Evolutionary conservation across 2,888 invertebrate species (phyloP), one percentile per base, ranked within the genome.

Genomic region (Helicoverpa assulta): DNA sequence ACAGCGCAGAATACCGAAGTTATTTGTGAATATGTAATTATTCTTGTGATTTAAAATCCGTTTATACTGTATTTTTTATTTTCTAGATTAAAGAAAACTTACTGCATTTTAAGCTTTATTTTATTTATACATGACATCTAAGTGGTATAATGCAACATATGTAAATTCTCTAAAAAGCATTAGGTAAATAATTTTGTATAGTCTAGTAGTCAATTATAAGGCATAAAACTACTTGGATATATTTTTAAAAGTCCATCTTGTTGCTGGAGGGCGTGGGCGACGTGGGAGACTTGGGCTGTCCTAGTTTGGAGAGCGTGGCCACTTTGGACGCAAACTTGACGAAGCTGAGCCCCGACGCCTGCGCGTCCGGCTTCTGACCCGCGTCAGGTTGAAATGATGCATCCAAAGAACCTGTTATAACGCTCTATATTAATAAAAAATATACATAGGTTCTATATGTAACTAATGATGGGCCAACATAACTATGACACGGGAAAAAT

Each of bases 1-100:
- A 92, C 91, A 87, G 80, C 84, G 88, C 90, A 90, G 89, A 90
- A 88, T 89, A 91, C 91, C 89, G 89, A 92, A 89, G 94, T 94
- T 94, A 93, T 93, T 94, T 96, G 95, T 96, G 95, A 95, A 95
- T 95, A 96, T 96, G 95, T 95, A 95, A 95, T 95, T 95, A 95
- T 93, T 94, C 95, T 95, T 95, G 94, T 95, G 94, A 95, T 95
- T 94, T 94, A 92, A 95, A 95, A 94, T 95, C 94, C 94, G 94
- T 94, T 95, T 95, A 92, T 95, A 95, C 93, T 94, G 93, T 95
- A 94, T 95, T 95, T 95, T 94, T 95, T 95, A 95, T 95, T 95
- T 95, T 95, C 93, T 95, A 95, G 95, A 95, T 94, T 95, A 95
- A 95, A 95, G 92, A 95, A 93, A 95, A 95, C 93, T 95, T 95